Percentiles rank a stretch among this genome's conserved stretches.
Conservation (phyloP, 2,797 vertebrate genomes). For the Numenius phaeopus region DNA sequence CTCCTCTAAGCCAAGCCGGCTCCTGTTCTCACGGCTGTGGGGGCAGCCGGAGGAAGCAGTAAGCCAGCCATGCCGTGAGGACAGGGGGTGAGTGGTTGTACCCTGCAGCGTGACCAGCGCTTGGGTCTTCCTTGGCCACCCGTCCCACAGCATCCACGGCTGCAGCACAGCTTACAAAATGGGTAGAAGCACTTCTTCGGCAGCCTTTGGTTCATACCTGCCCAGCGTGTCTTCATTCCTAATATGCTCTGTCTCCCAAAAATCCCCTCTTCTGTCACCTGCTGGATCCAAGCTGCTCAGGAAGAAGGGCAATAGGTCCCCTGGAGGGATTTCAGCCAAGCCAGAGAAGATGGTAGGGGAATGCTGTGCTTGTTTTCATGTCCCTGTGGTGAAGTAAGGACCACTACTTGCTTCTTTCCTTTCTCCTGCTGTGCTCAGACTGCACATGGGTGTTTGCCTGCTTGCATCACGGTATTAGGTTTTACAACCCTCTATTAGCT, state of each 20-base stretch:
- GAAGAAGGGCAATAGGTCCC: neutral
- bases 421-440: neutral
- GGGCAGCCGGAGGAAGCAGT: neutral
- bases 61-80: neutral
- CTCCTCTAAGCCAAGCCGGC: neutral
- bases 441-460: neutral
- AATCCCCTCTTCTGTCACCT: neutral
- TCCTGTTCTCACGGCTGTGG: neutral
- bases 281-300: neutral
- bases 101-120: neutral
- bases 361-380: neutral
- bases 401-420: neutral
- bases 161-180: neutral
- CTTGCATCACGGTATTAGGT: slow-evolving; percentile 53
- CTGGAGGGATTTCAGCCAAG: neutral
- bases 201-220: neutral
- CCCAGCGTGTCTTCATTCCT: neutral
- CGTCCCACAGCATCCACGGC: neutral
- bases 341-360: neutral
- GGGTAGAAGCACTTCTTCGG: neutral
- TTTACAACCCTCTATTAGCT: slow-evolving; percentile 50
- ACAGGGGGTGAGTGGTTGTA: neutral
- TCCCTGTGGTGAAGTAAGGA: neutral
- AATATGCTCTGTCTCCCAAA: neutral
- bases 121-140: neutral